Evolutionary conservation across 2,888 invertebrate genomes (phyloP), one percentile per base, ranked within the genome.

Genomic region (Lasioglossum marginatum): DNA sequence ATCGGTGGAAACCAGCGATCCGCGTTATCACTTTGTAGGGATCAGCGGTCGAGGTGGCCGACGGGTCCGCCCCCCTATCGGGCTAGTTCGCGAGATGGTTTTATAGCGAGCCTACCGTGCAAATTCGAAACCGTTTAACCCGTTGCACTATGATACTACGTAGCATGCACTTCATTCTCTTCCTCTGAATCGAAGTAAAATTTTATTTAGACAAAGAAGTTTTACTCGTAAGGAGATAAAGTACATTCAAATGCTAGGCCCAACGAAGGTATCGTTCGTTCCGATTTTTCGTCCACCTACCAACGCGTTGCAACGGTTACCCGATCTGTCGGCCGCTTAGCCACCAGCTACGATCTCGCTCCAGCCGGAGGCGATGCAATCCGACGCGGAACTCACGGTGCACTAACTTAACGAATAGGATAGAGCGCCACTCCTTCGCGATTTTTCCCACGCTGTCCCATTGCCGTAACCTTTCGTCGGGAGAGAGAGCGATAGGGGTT

Each of bases 381-480:
- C 75, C 83, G 60, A 81, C 76, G 79, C 81, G 80, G 45, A 63
- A 82, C 72, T 79, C 72, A 52, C 63, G 48, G 57, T 43, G 76
- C 37, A 45, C 72, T 10, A 27, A 73, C 71, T 72, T 76, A 76
- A 72, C 66, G 52, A 77, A 75, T 63, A 43, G 45, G 48, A 76
- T 57, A 31, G 63, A 63, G 16, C 78, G 84, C 23, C 77, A 70
- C 72, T 73, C 81, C 71, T 85, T 52, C 48, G 48, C 27, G n/a
- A 70, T 80, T 86, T 82, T 86, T 86, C 82, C 80, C 86, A 87
- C 86, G 86, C 70, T 70, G 71, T 60, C 72, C n/a, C 27, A 23
- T 37, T 34, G 72, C 45, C 10, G 79, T 78, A 77, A 79, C 82
- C 74, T 82, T 77, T 70, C 73, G 37, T 19, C 23, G 37, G 37